These are phyloP conservation scores for Climacteris rufus DNA, from an alignment of 2,113 vertebrate genomes.

Conservation along the genomic window DNA sequence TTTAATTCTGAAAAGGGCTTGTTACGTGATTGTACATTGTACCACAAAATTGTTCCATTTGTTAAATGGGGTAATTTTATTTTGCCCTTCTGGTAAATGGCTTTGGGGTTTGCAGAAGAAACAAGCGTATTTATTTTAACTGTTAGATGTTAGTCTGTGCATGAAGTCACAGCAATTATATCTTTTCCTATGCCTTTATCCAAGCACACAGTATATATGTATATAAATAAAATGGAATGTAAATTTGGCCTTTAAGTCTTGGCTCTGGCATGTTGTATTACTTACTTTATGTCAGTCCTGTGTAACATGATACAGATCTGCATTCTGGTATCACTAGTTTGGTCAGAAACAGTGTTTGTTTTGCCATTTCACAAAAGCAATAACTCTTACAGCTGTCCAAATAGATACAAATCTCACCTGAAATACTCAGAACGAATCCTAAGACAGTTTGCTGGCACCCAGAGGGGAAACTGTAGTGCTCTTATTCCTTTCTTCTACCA, in stretches of 20 bases:
- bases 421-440: slow-evolving; percentile 56
- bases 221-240: slow-evolving; percentile 58
- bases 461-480: slow-evolving; percentile 7
- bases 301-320: slow-evolving; percentile 36
- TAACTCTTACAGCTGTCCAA: slow-evolving; percentile 65
- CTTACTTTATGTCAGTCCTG: slow-evolving; percentile 27
- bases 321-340: slow-evolving; percentile 23
- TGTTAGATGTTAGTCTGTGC: background rate
- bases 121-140: background rate
- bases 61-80: background rate
- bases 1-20: background rate
- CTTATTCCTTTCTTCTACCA: background rate
- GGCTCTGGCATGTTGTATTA: background rate
- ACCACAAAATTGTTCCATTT: background rate
- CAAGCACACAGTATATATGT: background rate
- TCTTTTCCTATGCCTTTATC: background rate
- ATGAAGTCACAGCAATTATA: slow-evolving; percentile 16
- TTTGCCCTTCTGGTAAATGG: background rate
- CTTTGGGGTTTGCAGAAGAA: background rate
- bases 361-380: slow-evolving; percentile 62
- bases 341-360: slow-evolving; percentile 51
- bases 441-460: slow-evolving; percentile 17
- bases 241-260: slow-evolving; percentile 60
- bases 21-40: background rate
- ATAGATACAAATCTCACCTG: slow-evolving; percentile 64